These are phyloP conservation scores for Platysteira castanea DNA, from an alignment of 2,113 vertebrate species.

Conservation along the genomic window DNA sequence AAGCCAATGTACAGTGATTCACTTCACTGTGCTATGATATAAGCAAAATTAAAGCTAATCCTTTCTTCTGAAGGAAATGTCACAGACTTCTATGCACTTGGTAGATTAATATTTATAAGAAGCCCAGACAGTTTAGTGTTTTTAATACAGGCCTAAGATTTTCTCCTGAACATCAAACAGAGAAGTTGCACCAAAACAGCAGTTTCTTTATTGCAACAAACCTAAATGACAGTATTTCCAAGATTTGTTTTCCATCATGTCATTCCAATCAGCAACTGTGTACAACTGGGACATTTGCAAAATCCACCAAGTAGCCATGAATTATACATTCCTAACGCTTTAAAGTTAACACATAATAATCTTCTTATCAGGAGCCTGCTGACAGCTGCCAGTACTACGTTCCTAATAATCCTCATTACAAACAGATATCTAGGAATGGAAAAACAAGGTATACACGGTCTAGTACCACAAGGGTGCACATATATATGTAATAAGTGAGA, in stretches of 20 bases:
- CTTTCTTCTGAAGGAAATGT: neutral
- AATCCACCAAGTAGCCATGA: constrained; percentile 35
- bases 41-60: constrained; percentile 8
- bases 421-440: neutral
- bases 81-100: neutral
- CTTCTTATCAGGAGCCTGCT: neutral
- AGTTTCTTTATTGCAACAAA: neutral
- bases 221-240: neutral
- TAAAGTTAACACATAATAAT: constrained; percentile 31
- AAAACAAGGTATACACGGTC: neutral
- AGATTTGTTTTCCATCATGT: constrained; percentile 35
- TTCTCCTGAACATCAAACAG: neutral
- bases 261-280: constrained; percentile 53
- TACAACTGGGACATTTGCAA: constrained; percentile 33
- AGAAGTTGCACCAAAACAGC: neutral
- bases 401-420: neutral
- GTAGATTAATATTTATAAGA: constrained; percentile 13
- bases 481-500: neutral
- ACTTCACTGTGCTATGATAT: neutral
- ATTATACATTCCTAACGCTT: constrained; percentile 56
- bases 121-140: neutral
- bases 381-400: neutral
- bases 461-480: neutral
- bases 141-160: neutral
- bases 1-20: neutral